Evolutionary conservation across 1,140 invertebrate species (phyloP).

Genomic region (Aphidius gifuensis): DNA sequence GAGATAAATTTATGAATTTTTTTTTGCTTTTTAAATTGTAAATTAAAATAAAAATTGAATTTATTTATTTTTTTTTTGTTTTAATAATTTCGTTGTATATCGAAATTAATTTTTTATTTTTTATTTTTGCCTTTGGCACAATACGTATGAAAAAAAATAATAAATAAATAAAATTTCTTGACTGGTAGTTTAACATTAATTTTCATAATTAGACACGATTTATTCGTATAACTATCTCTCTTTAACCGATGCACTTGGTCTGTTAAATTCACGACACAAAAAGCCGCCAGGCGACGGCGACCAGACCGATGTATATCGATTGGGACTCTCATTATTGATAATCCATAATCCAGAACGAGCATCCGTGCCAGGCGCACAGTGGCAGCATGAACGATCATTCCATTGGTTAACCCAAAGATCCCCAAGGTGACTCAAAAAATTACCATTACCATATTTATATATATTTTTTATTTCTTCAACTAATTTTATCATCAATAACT

Average conservation of each 20-base stretch:
- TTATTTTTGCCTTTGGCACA: not conserved
- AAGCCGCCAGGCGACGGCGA: not conserved
- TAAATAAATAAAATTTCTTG: not conserved
- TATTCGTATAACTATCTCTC: slow-evolving; percentile 31
- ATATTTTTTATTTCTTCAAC: too few species aligned
- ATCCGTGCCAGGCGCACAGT: slow-evolving; percentile 34
- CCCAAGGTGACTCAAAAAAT: slow-evolving; percentile 11
- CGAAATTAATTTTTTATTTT: not conserved
- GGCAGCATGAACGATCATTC: slow-evolving; percentile 46
- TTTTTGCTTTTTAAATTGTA: too few species aligned
- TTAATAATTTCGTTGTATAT: not conserved
- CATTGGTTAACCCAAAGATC: slow-evolving; percentile 13
- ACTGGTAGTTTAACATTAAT: slow-evolving; percentile 39
- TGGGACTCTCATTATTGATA: slow-evolving; percentile 51
- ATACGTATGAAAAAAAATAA: too few species aligned
- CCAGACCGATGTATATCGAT: slow-evolving; percentile 32
- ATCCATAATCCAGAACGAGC: slow-evolving; percentile 52
- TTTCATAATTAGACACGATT: slow-evolving; percentile 51
- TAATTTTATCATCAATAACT: too few species aligned
- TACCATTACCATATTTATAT: too few species aligned
- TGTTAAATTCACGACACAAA: slow-evolving; percentile 29
- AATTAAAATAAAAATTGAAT: not conserved
- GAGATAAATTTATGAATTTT: too few species aligned
- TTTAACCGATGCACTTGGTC: slow-evolving; percentile 31
- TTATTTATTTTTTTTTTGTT: not conserved